Base-by-base conservation (phyloP, 2,797 vertebrate genomes). In the Rallus crepitans region DNA sequence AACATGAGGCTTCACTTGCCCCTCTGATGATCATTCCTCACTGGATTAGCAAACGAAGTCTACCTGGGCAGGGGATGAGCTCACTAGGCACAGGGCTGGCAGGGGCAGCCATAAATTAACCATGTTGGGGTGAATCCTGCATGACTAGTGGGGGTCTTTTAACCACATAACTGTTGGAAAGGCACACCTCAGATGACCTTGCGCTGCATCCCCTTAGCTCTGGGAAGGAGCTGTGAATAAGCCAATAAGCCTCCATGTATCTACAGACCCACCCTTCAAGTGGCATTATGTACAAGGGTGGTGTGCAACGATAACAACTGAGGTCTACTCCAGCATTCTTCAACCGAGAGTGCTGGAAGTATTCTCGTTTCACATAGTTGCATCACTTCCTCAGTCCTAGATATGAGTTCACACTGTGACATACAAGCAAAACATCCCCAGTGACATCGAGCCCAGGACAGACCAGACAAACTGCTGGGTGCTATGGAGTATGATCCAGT, bases 341-440 rank as follows among this genome's bases (percentile, higher is more conserved):
- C 0, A 1, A 42, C 64, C 2, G 0, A 37, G n/a, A 12, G 16
- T 0, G 1, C 30, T 55, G 64, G 47, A 68, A 87, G 52, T 4
- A 18, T 35, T 89, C 33, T 35, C 0, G 0, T 35, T 92, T 81
- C 75, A 75, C 28, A 12, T 14, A 68, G 50, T 50, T 68, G 40
- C 84, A 64, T 89, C 76, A 76, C 45, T 77, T 89, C 47, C 79
- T 81, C 1, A 1, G n/a, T 35, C 47, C 47, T 25, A 91, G 37
- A 60, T 59, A 48, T 3, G n/a, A 84, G 35, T 89, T 92, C 69
- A 68, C 45, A 47, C 70, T 57, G 65, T 45, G 45, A 59, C 45
- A 50, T 1, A 57, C 17, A 4, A 89, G 27, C 21, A 61, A 92
- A 91, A 60, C 27, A 73, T 42, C 39, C 39, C 42, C 25, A 33